These are phyloP conservation scores for Leptosomus discolor DNA, from an alignment of 2,113 vertebrate species.

Conservation along the genomic window DNA sequence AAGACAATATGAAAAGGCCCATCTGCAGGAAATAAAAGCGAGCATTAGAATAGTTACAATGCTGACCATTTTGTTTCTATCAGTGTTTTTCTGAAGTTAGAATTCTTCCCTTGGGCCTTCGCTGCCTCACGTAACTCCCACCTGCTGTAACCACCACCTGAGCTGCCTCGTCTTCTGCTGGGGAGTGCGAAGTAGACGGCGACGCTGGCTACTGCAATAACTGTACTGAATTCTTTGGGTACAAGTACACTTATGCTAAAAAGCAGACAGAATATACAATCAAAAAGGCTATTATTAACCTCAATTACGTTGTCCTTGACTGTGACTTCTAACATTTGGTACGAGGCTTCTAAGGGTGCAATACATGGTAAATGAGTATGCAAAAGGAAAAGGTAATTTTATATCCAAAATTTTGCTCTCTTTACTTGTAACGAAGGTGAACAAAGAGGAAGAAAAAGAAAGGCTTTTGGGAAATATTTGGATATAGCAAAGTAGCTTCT, in stretches of 20 bases:
- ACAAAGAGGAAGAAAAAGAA: not conserved
- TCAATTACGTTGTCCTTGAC: not conserved
- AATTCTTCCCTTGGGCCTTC: not conserved
- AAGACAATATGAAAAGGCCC: not conserved
- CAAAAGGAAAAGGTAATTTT: not conserved
- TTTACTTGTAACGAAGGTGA: not conserved
- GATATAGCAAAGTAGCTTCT: not conserved
- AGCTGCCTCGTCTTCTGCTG: not conserved
- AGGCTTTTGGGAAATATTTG: not conserved
- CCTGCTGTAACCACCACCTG: not conserved
- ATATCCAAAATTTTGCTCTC: not conserved
- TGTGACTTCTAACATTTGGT: not conserved
- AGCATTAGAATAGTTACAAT: not conserved
- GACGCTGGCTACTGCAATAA: not conserved
- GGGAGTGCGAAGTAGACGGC: not conserved
- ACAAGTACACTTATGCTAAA: not conserved
- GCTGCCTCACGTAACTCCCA: not conserved
- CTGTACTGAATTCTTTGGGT: not conserved
- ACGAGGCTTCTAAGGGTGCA: not conserved
- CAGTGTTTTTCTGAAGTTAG: not conserved
- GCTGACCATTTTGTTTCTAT: not conserved
- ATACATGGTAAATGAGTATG: not conserved
- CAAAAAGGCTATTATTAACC: not conserved
- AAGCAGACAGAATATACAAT: not conserved
- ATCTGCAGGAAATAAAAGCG: not conserved